Base-by-base conservation (phyloP, 2,888 invertebrate genomes). In the Gryllus longicercus region DNA sequence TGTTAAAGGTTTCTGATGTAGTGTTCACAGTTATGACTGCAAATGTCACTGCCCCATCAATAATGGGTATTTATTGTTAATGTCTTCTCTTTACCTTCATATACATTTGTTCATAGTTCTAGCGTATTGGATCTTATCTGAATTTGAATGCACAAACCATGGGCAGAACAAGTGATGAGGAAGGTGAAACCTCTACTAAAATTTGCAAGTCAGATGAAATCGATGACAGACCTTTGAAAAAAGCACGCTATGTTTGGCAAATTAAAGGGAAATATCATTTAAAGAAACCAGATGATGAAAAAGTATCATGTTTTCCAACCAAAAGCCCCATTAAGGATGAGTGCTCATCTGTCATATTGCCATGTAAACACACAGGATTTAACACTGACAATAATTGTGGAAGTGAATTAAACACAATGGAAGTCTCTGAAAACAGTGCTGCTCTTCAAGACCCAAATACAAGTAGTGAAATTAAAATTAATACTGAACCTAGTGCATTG, bases 161-260 rank as follows among this genome's bases (percentile, higher is more conserved):
- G 82, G 82, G 80, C 10, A 79, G 79, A 74, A 82, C 81, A 49
- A 82, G 80, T 74, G 82, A 84, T 79, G 84, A 84, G 78, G 78
- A 83, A 75, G 90, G 88, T 81, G 88, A 89, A 84, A 87, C 89
- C 82, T 89, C 90, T 82, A 87, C 88, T 84, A 89, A 88, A 86
- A 87, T 87, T 87, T 89, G 89, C 87, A 88, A 88, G 88, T 88
- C 89, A 89, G 88, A 88, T 88, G 88, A 86, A 83, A 85, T 86
- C 80, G 87, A 88, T 81, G 90, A 90, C 84, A 89, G 91, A 87
- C 91, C 91, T 85, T 88, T 91, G 83, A 92, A 92, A 86, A 92
- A 92, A 87, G 92, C 92, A 81, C 88, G 90, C 84, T 92, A 90
- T 87, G 89, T 91, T 80, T 92, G 92, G 92, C 91, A 92, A 88